Percentiles rank a stretch among this genome's conserved stretches.
phyloP scores from a whole-genome alignment of 2,888 invertebrate species.

The Drosophila dives region DNA sequence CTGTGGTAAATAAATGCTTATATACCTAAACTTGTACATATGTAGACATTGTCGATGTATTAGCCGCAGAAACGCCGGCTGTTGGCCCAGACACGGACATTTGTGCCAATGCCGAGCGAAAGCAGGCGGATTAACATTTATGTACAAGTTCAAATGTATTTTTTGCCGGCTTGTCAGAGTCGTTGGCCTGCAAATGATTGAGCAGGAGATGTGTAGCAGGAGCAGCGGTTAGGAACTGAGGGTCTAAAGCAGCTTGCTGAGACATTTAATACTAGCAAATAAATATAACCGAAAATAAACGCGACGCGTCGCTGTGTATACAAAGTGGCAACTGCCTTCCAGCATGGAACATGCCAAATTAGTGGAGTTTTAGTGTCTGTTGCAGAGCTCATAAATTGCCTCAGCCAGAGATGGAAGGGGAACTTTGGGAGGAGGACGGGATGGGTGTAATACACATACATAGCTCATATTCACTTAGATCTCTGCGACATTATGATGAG shows the following conservation, averaged over 20 bases:
- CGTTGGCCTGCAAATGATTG: conserved; percentile 46
- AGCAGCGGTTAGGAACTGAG: not conserved
- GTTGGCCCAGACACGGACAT: conserved; percentile 46
- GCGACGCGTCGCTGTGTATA: conserved; percentile 42
- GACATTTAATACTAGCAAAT: conserved; percentile 76
- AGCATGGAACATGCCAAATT: conserved; percentile 56
- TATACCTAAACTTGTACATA: not conserved
- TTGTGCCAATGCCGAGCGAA: conserved; percentile 18
- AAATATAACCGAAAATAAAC: conserved; percentile 69
- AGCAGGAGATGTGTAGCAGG: conserved; percentile 19
- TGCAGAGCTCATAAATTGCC: conserved; percentile 64
- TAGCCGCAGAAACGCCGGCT: conserved; percentile 42
- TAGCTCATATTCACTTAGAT: conserved; percentile 32
- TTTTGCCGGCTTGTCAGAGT: conserved; percentile 34
- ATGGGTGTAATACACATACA: conserved; percentile 8
- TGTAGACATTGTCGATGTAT: conserved; percentile 21
- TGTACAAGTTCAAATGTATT: conserved; percentile 56
- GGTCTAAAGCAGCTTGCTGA: conserved; percentile 7
- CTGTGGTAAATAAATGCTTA: conserved; percentile 2
- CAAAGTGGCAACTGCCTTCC: conserved; percentile 52
- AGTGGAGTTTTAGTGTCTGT: conserved; percentile 68
- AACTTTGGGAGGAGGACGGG: not conserved
- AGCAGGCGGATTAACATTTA: conserved; percentile 9
- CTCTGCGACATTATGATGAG: conserved; percentile 27
- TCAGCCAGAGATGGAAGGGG: conserved; percentile 7